Percentiles rank a stretch among this genome's conserved stretches.
Evolutionary conservation across 1,140 invertebrate genomes (phyloP).

Genomic region (Euura saliciscinereae): DNA sequence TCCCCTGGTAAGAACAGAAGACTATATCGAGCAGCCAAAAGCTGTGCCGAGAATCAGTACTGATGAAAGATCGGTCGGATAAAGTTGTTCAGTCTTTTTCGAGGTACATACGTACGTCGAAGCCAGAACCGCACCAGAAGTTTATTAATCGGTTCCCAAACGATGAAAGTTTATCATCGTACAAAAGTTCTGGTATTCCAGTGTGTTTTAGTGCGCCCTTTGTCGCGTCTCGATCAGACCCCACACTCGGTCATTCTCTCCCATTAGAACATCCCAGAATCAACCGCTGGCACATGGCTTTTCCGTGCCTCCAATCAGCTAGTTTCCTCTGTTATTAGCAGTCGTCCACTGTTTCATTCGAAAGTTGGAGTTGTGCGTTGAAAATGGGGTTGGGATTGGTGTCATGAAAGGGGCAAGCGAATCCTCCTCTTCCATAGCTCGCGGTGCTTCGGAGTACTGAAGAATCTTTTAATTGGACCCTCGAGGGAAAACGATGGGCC

Average conservation of each 20-base stretch:
- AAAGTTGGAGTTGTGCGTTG: too few relatives aligned
- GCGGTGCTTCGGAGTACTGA: background rate
- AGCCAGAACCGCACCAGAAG: too few relatives aligned
- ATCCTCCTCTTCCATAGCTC: background rate
- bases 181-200: too few relatives aligned
- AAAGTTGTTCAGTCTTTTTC: too few relatives aligned
- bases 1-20: background rate
- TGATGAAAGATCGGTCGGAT: too few relatives aligned
- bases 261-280: background rate
- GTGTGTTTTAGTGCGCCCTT: background rate
- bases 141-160: too few relatives aligned
- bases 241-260: background rate
- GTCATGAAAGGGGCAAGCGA: background rate
- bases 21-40: background rate
- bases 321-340: too few relatives aligned
- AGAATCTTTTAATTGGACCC: constrained; percentile 1
- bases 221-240: background rate
- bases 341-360: too few relatives aligned
- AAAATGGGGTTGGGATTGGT: too few relatives aligned
- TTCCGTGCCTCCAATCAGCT: background rate
- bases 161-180: too few relatives aligned
- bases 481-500: background rate
- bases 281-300: background rate
- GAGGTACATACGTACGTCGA: too few relatives aligned
- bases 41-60: too few relatives aligned